Base-by-base conservation (phyloP, 2,113 vertebrate species). In the Rhodinocichla rosea region DNA sequence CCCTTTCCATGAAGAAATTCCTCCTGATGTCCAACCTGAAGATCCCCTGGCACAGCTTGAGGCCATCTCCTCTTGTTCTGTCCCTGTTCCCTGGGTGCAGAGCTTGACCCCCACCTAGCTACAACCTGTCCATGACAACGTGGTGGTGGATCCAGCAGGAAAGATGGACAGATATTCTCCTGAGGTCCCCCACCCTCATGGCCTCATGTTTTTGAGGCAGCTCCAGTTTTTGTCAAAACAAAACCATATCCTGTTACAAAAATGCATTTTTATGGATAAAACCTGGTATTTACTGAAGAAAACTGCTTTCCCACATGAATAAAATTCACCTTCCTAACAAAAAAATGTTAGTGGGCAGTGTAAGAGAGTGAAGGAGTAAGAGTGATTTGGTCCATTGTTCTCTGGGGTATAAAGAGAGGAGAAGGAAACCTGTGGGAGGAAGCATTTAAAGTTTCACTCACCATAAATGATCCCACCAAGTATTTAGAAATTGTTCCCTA, bases 41-140 rank as follows among this genome's bases (percentile, higher is more conserved):
- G 1, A 1, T 32, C 14, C 7, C 27, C 37, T 74, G 60, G 37
- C 33, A 28, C 15, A 59, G 3, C 23, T 2, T 39, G 60, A 30
- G 52, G 68, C 5, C 2, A 1, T 81, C 44, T 23, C 33, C 44
- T 26, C 33, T 59, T 1, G 0, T 73, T 32, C 15, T 81, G 37
- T 33, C 44, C 23, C 20, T 62, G 27, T 37, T 44, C 7, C 28
- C 15, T 24, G 39, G 37, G 1, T 28, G n/a, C 33, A 67, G 52
- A 81, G 37, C 23, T 27, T 0, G 1, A 20, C 4, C 6, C 23
- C 7, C 13, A 24, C 33, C 4, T 11, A 13, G 12, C 52, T 45
- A 11, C 52, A 28, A 1, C 22, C 33, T 59, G 15, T 62, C n/a
- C 32, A 71, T 4, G 8, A 19, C 42, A 40, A 6, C 0, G 0